Percentiles rank a stretch among this genome's conserved stretches.
phyloP scores from a whole-genome alignment of 2,797 vertebrate species.

The Anomalospiza imberbis region DNA sequence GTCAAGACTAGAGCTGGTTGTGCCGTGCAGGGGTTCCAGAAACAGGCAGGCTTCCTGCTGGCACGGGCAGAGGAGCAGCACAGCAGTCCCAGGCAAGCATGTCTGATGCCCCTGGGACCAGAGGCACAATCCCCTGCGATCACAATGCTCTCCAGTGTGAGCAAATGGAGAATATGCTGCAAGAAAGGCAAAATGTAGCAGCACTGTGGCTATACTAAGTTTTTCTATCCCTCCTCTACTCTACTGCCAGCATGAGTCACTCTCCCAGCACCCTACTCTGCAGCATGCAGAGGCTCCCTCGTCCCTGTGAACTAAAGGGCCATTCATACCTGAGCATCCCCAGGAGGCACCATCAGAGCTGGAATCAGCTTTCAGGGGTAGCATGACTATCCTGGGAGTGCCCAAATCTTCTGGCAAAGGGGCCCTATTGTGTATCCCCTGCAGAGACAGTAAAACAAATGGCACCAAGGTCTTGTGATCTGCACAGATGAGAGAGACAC shows the following conservation, averaged over 20 bases:
- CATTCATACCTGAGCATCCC: background rate
- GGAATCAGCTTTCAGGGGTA: background rate
- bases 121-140: background rate
- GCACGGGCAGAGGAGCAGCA: background rate
- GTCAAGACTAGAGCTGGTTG: slow-evolving; percentile 21
- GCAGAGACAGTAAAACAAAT: background rate
- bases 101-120: background rate
- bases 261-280: background rate
- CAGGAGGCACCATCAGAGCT: background rate
- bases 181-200: background rate
- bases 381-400: background rate
- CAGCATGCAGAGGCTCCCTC: background rate
- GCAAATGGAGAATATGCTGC: background rate
- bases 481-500: background rate
- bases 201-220: background rate
- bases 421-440: background rate
- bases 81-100: background rate
- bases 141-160: background rate
- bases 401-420: background rate
- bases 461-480: background rate
- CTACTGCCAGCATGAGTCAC: background rate
- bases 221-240: background rate
- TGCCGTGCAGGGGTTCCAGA: background rate
- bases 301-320: background rate
- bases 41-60: slow-evolving; percentile 8